phyloP scores from a whole-genome alignment of 2,888 invertebrate species.

The Caenorhabditis sulstoni region DNA sequence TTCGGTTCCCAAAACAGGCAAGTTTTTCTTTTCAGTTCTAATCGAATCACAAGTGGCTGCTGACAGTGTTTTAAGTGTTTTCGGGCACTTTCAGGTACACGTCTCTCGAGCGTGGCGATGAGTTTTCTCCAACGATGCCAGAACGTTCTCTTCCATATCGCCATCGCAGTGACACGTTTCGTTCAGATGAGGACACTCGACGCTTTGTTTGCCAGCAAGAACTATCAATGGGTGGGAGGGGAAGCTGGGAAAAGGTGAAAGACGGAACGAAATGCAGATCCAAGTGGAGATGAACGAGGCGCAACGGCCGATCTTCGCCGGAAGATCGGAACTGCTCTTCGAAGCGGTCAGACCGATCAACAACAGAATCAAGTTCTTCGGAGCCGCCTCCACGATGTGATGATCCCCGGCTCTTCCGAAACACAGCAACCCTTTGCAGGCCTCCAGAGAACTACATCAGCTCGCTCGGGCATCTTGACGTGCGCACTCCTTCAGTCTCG shows the following conservation, averaged over 20 bases:
- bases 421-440: constrained; percentile 10
- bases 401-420: not conserved
- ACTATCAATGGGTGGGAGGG: constrained; percentile 60
- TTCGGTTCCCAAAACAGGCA: constrained; percentile 72
- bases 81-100: constrained; percentile 62
- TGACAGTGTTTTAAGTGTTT: constrained; percentile 28
- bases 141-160: constrained; percentile 72
- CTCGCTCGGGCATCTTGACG: constrained; percentile 28
- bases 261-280: constrained; percentile 45
- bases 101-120: constrained; percentile 69
- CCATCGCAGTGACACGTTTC: constrained; percentile 68
- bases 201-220: constrained; percentile 64
- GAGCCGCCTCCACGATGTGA: constrained; percentile 71
- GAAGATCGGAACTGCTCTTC: constrained; percentile 74
- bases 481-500: constrained; percentile 9
- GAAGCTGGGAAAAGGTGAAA: not conserved
- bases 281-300: constrained; percentile 71
- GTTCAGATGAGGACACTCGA: constrained; percentile 70
- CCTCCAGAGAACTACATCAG: constrained; percentile 52
- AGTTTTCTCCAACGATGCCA: constrained; percentile 67
- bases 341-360: constrained; percentile 74
- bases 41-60: constrained; percentile 18
- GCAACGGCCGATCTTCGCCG: constrained; percentile 73
- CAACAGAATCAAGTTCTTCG: constrained; percentile 77
- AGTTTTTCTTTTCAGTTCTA: not conserved